Evolutionary conservation across 2,113 vertebrate genomes (phyloP).

Genomic region (Chelonoidis abingdonii): DNA sequence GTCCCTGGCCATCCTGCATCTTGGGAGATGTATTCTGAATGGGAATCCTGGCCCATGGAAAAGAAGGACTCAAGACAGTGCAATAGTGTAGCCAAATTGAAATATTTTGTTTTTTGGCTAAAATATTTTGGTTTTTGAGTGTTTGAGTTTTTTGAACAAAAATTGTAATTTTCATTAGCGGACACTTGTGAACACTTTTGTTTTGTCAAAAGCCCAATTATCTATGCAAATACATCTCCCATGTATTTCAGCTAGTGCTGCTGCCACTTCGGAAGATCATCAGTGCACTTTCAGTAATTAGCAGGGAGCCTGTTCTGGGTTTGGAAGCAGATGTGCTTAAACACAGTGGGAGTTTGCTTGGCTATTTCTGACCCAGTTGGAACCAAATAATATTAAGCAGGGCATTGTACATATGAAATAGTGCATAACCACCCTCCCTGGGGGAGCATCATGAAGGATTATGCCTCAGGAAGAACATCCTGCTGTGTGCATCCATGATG

Average conservation of each 20-base stretch:
- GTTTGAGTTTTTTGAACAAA: neutral
- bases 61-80: neutral
- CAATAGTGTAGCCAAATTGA: neutral
- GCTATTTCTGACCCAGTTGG: neutral
- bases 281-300: neutral
- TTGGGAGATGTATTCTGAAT: neutral
- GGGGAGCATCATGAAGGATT: neutral
- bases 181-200: neutral
- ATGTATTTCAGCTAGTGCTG: neutral
- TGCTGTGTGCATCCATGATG: neutral
- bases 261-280: neutral
- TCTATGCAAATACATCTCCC: fast-evolving
- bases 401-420: neutral
- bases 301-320: neutral
- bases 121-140: neutral
- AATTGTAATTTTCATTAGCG: neutral
- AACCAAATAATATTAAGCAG: neutral
- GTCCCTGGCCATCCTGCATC: neutral
- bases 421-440: neutral
- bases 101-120: neutral
- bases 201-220: neutral
- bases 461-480: neutral
- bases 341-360: neutral
- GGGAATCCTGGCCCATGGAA: neutral
- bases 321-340: neutral